Evolutionary conservation across 1,140 invertebrate genomes (phyloP), one percentile per base, ranked within the genome.

Genomic region (Magallana gigas): DNA sequence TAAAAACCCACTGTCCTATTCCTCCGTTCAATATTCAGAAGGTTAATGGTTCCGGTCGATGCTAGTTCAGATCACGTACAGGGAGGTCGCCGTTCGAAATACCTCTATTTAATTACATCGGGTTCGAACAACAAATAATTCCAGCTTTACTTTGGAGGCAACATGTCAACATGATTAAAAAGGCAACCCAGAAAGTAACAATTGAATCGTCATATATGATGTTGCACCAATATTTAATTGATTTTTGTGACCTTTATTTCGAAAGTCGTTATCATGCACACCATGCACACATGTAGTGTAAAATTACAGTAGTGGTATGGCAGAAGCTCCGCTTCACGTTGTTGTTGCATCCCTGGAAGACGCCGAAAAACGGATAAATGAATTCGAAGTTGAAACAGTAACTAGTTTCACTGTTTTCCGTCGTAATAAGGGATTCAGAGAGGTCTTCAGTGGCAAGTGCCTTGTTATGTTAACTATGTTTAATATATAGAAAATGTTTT

Each of bases 61-160:
- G 81, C 81, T 82, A 82, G 29, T 56, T 82, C 81, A 82, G 81
- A 82, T 82, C 81, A 82, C 48, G n/a, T 14, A 82, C 12, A 58
- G 57, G 81, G 48, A 82, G 48, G 81, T 82, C 48, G 12, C 12
- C 18, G 6, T 82, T 82, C 81, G 81, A 56, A 82, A 82, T 48
- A 57, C 29, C 57, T 82, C 81, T 56, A 82, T 56, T 23, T 56
- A n/a, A 82, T 82, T 56, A 56, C 81, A 23, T 57, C 48, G 48
- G 48, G n/a, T 56, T 57, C 81, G 57, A 56, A 14, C 12, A n/a
- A 14, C 48, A 57, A 57, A 18, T 23, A 11, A 56, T 58, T 82
- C 48, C 81, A 48, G 48, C 48, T 14, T 56, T 14, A 23, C 14
- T n/a, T 14, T 48, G 36, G 36, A 48, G 36, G 36, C 14, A 48